Evolutionary conservation across 2,113 vertebrate genomes (phyloP), one percentile per base, ranked within the genome.

Genomic region (Furnarius figulus): DNA sequence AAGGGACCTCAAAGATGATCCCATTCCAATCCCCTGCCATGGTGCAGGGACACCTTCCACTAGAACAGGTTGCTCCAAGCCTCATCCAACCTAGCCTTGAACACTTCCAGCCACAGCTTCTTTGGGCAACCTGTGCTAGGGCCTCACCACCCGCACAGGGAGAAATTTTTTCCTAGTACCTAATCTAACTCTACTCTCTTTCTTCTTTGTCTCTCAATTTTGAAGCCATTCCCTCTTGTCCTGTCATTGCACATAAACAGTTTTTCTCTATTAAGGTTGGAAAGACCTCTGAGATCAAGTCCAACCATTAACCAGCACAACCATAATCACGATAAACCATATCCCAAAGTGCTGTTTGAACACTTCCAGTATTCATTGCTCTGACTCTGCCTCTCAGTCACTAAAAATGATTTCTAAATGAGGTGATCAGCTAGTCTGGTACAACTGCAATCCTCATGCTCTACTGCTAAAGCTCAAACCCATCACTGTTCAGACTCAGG

Each of bases 131-230:
- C 25, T 21, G 15, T 72, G 24, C 25, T 76, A 88, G 75, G 49
- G 25, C 18, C 6, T 59, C 0, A 2, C 30, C n/a, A 47, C 8
- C 55, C 47, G 5, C 25, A 10, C 3, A 55, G 5, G 35, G 17
- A 70, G 25, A 3, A 23, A 62, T 56, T 70, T 40, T 15, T 70
- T 70, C 1, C 47, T 63, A 70, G 23, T 7, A 83, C 20, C 40
- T 35, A 49, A 49, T 10, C 9, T 10, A 10, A 76, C 68, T 8
- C 68, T 62, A 27, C 30, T 11, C 24, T 53, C 24, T 47, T 40
- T 15, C 35, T 58, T 35, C 56, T 58, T 35, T 35, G 13, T 58
- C 33, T 35, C 56, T 35, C 33, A 35, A 4, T 37, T 61, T 62
- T 62, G 35, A 62, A 62, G 37, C 16, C 59, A 62, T 27, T 19